phyloP scores from a whole-genome alignment of 2,797 vertebrate species.

The Paedocypris micromegethes region DNA sequence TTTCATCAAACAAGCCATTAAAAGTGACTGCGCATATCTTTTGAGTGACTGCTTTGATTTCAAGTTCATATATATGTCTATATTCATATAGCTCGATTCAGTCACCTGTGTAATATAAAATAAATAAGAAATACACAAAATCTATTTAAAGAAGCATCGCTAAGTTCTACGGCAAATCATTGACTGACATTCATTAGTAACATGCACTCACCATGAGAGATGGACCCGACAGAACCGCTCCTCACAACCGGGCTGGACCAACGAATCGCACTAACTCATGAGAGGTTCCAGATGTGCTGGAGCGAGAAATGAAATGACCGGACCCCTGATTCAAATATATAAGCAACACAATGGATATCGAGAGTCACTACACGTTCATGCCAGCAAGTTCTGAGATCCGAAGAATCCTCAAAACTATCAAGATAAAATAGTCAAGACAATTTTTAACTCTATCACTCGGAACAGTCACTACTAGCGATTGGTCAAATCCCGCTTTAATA shows the following conservation, averaged over 20 bases:
- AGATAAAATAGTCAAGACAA: constrained; percentile 28
- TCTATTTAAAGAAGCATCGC: constrained; percentile 73
- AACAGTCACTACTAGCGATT: constrained; percentile 24
- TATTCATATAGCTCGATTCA: constrained; percentile 48
- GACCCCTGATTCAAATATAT: constrained; percentile 1
- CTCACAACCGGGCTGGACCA: too few relatives aligned
- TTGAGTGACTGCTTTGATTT: constrained; percentile 53
- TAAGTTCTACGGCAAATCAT: constrained; percentile 75
- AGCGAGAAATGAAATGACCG: constrained; percentile 14
- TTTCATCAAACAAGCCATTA: constrained; percentile 74
- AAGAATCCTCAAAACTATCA: constrained; percentile 22
- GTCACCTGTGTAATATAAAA: constrained; percentile 74
- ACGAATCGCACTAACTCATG: too few relatives aligned
- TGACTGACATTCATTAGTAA: constrained; percentile 73
- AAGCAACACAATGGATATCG: constrained; percentile 13
- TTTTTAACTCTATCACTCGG: constrained; percentile 22
- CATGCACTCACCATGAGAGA: constrained; percentile 72
- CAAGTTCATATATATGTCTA: constrained; percentile 55
- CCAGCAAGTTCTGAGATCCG: neutral
- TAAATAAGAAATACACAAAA: constrained; percentile 75
- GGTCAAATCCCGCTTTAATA: constrained; percentile 38
- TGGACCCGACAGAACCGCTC: constrained; percentile 15
- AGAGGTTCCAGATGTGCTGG: too few relatives aligned
- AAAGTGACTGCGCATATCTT: constrained; percentile 68
- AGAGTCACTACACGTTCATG: too few relatives aligned